A percentile compares a stretch with the other conserved stretches of the same genome.
Conservation (phyloP, 2,797 vertebrate genomes). For the Ibycter americanus region DNA sequence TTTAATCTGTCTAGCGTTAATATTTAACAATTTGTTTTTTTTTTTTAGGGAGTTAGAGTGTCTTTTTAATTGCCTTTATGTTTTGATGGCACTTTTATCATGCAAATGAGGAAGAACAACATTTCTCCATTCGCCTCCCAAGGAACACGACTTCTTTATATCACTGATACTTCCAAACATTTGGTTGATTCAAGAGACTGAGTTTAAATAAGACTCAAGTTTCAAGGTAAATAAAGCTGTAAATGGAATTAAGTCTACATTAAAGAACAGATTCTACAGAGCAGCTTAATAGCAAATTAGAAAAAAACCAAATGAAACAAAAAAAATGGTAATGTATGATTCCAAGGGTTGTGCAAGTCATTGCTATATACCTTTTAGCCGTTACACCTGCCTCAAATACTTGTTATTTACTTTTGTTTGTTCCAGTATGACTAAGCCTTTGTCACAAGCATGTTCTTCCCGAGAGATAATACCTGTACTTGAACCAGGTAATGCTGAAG, state of each 20-base stretch:
- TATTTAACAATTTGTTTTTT: background rate
- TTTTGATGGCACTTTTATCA: background rate
- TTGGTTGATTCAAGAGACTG: background rate
- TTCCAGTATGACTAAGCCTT: background rate
- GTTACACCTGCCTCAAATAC: background rate
- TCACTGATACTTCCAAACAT: background rate
- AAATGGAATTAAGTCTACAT: background rate
- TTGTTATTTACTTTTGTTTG: background rate
- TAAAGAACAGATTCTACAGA: background rate
- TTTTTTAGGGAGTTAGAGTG: background rate
- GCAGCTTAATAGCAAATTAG: background rate
- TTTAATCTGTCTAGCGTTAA: background rate
- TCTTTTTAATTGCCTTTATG: background rate
- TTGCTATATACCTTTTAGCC: background rate
- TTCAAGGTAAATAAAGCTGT: background rate
- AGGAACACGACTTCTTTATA: background rate
- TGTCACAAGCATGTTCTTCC: background rate
- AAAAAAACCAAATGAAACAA: background rate
- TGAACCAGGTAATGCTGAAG: background rate
- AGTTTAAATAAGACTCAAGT: background rate
- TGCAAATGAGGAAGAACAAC: background rate
- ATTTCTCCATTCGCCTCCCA: background rate
- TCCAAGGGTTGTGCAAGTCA: background rate
- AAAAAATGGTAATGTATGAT: background rate
- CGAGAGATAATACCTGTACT: background rate